Conservation (phyloP, 2,797 vertebrate genomes). For the Catostomus latipinnis region DNA sequence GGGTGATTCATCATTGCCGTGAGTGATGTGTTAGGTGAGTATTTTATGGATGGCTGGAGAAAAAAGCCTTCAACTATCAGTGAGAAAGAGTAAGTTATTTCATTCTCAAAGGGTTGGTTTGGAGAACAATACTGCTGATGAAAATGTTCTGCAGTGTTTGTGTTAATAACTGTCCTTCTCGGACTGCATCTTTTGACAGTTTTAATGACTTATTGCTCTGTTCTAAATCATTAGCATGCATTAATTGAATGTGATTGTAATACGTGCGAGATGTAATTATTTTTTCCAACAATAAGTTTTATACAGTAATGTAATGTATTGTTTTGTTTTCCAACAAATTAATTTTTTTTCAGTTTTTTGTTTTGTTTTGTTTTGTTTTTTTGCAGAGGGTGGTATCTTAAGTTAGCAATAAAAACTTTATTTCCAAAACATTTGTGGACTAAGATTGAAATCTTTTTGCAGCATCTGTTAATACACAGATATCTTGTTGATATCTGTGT, state of each 20-base stretch:
- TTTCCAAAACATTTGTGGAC: conserved; percentile 2
- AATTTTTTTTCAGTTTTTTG: not conserved
- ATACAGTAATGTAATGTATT: not conserved
- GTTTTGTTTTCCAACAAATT: conserved; percentile 2
- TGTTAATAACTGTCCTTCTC: not conserved
- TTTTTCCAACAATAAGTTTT: not conserved
- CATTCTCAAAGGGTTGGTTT: not conserved
- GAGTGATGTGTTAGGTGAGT: not conserved
- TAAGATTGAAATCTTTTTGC: conserved; percentile 13
- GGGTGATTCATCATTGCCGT: too few species aligned
- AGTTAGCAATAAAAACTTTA: not conserved
- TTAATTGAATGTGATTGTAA: conserved; percentile 15
- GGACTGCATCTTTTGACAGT: conserved; percentile 7
- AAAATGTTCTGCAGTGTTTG: not conserved
- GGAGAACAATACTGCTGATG: not conserved
- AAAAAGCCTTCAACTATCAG: not conserved
- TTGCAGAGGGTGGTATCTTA: not conserved
- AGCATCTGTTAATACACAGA: not conserved
- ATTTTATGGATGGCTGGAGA: not conserved
- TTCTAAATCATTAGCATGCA: conserved; percentile 29
- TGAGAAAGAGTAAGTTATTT: not conserved
- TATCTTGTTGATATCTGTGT: not conserved
- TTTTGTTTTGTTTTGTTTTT: not conserved
- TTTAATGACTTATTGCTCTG: conserved; percentile 34
- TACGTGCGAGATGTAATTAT: not conserved